Conservation (phyloP, 1,140 invertebrate genomes). For the Drosophila azteca region DNA sequence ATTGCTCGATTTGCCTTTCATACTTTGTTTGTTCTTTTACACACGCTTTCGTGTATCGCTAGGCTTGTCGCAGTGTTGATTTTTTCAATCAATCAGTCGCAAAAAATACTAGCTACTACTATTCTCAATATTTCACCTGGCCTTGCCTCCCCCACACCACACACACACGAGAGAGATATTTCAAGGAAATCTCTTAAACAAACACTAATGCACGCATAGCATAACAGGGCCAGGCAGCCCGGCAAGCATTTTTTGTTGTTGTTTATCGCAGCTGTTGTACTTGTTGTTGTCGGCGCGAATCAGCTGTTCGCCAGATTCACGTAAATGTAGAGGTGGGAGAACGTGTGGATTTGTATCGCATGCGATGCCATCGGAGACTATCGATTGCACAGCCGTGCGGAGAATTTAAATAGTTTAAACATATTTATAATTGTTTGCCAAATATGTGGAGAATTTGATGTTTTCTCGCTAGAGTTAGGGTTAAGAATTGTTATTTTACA, state of each 20-base stretch:
- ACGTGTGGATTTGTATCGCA: too few relatives aligned
- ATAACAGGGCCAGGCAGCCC: not conserved
- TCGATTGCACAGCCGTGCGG: too few relatives aligned
- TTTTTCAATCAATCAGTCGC: slow-evolving; percentile 48
- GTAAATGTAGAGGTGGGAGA: too few relatives aligned
- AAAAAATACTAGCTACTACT: slow-evolving; percentile 9
- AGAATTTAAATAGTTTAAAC: too few relatives aligned
- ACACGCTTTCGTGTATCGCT: slow-evolving; percentile 59
- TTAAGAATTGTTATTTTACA: too few relatives aligned
- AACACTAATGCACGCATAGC: slow-evolving; percentile 13
- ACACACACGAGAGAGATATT: slow-evolving; percentile 13
- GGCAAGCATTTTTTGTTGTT: slow-evolving; percentile 55
- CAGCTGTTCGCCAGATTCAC: slow-evolving; percentile 28
- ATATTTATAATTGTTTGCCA: too few relatives aligned
- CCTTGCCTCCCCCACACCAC: slow-evolving; percentile 3
- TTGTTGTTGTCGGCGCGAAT: slow-evolving; percentile 37
- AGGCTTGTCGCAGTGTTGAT: slow-evolving; percentile 56
- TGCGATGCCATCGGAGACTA: too few relatives aligned
- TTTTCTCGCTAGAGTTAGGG: too few relatives aligned
- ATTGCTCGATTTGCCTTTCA: slow-evolving; percentile 66
- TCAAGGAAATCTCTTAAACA: slow-evolving; percentile 19
- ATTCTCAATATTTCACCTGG: slow-evolving; percentile 23
- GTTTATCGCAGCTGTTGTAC: slow-evolving; percentile 36
- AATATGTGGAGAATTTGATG: too few relatives aligned
- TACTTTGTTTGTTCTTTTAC: slow-evolving; percentile 79